These are phyloP conservation scores for Lysandra bellargus DNA, from an alignment of 2,888 invertebrate genomes.

Conservation along the genomic window DNA sequence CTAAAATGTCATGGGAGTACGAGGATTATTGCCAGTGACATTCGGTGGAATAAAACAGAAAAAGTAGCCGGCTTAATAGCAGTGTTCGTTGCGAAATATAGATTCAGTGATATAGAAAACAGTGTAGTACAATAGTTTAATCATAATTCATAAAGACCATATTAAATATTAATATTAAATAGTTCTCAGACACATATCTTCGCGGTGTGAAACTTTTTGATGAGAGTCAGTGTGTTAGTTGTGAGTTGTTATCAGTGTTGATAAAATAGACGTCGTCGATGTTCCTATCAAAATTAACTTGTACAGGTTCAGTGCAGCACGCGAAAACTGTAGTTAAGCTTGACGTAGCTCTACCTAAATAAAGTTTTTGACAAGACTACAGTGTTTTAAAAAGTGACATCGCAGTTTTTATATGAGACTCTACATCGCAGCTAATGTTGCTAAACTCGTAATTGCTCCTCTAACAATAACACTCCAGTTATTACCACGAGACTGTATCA, in stretches of 20 bases:
- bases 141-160: background rate
- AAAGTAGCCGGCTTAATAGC: background rate
- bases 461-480: background rate
- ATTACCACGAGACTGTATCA: too few species aligned
- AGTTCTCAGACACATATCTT: background rate
- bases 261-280: background rate
- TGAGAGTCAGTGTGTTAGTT: background rate
- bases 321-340: too few species aligned
- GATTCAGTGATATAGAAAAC: background rate
- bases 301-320: too few species aligned
- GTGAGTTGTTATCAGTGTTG: background rate
- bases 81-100: background rate
- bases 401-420: background rate
- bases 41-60: background rate
- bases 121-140: constrained; percentile 15
- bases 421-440: background rate
- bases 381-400: background rate
- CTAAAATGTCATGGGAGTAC: constrained; percentile 51
- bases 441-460: background rate
- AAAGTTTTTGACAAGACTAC: background rate
- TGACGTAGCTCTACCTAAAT: too few species aligned
- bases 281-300: background rate
- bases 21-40: constrained; percentile 39
- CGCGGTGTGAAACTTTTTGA: background rate
- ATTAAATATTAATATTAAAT: background rate